Evolutionary conservation across 2,797 vertebrate genomes (phyloP).

Genomic region (Amazona ochrocephala): DNA sequence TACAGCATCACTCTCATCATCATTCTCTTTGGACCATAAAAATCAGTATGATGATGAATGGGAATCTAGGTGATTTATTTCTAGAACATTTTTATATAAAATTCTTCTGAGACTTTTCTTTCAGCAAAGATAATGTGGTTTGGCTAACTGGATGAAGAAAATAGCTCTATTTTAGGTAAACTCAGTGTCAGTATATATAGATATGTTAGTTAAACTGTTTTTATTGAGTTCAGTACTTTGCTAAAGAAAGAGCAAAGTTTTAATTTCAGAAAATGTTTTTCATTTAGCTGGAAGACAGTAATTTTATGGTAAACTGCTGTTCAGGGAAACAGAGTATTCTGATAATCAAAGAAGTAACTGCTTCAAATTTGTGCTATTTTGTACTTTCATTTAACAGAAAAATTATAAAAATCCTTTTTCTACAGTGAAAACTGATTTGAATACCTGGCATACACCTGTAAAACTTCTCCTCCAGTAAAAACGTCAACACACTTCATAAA

Average conservation of each 20-base stretch:
- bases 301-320: neutral
- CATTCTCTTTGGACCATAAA: neutral
- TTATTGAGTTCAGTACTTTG: neutral
- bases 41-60: neutral
- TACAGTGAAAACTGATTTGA: neutral
- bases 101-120: neutral
- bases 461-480: neutral
- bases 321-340: neutral
- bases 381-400: neutral
- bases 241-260: neutral
- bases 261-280: neutral
- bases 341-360: neutral
- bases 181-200: neutral
- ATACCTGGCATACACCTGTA: neutral
- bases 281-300: neutral
- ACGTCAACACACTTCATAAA: neutral
- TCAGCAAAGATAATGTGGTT: neutral
- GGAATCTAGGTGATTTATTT: neutral
- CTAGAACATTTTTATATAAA: neutral
- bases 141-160: neutral
- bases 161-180: neutral
- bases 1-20: neutral
- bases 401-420: neutral
- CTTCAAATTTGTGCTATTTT: neutral
- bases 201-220: neutral